Conservation (phyloP, 53 echinoderm and acorn worm genomes). For the Paracentrotus lividus region DNA sequence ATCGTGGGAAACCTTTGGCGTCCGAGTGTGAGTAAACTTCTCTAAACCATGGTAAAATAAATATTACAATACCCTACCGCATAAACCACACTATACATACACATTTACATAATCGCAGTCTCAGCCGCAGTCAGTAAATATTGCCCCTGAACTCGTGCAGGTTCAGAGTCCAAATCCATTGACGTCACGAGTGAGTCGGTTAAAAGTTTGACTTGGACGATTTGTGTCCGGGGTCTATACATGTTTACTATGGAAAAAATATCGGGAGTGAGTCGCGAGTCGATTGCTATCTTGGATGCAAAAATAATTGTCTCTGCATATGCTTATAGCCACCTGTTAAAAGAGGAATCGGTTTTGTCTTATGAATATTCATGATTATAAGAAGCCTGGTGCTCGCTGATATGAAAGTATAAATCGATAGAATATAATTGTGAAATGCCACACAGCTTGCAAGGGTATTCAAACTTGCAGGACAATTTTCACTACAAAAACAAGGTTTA, state of each 20-base stretch:
- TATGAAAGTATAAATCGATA: background rate
- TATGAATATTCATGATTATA: constrained; percentile 19
- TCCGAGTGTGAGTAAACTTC: background rate
- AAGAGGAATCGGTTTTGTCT: background rate
- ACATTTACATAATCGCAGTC: background rate
- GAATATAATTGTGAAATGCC: background rate
- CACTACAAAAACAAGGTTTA: too few species aligned
- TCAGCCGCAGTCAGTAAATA: constrained; percentile 23
- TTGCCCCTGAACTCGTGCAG: constrained; percentile 16
- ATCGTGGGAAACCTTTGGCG: constrained; percentile 4
- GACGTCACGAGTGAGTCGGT: background rate
- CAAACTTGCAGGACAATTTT: too few species aligned
- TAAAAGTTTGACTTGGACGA: background rate
- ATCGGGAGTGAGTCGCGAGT: background rate
- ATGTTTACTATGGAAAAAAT: background rate
- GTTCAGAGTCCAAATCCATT: constrained; percentile 25
- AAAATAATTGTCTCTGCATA: background rate
- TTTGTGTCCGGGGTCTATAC: background rate
- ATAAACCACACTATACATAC: background rate
- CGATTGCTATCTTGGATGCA: background rate
- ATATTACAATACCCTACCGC: background rate
- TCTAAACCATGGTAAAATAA: background rate
- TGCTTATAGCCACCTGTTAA: background rate
- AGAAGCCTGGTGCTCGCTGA: background rate
- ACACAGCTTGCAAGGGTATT: background rate